Base-by-base conservation (phyloP, 2,888 invertebrate species). In the Caenorhabditis becei region DNA sequence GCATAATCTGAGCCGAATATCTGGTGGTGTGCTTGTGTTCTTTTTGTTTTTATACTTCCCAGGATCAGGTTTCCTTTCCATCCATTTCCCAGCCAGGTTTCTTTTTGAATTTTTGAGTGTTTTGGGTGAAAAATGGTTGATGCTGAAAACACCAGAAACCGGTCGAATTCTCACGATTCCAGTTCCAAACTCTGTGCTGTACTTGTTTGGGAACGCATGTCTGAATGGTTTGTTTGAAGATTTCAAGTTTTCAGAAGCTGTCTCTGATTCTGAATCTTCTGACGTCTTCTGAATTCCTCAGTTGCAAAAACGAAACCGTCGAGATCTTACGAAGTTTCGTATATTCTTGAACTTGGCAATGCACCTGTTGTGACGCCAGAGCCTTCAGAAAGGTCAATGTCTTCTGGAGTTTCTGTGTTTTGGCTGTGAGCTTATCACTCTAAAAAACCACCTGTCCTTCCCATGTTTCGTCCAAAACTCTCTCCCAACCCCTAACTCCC, bases 61-160 rank as follows among this genome's bases (percentile, higher is more conserved):
- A 3, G 10, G 41, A 41, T 41, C 41, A 14, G 41, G 41, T 41
- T 41, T 41, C 41, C 41, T 5, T 14, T 41, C 41, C 5, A 10
- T 41, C n/a, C n/a, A n/a, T 41, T 41, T 16, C 41, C 2, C 10
- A 41, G 10, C 16, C 8, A 41, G 14, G 41, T 41, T 41, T 41
- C 16, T 41, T 41, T 41, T 41, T 41, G 41, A 41, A 41, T 41
- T 41, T 41, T 41, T 16, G 41, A 41, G 41, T 41, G 41, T 41
- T 41, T 41, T 41, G 10, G 5, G 41, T 41, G 5, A 16, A 41
- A 35, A 35, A 35, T 8, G 10, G 35, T 35, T 5, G 7, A 10
- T 10, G 35, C 35, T 5, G 10, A 35, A 35, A 35, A 35, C 7
- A 41, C 41, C 41, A 14, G 41, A 35, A 35, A 41, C 14, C 41